phyloP scores from a whole-genome alignment of 2,113 vertebrate genomes.

The Lampris incognitus region DNA sequence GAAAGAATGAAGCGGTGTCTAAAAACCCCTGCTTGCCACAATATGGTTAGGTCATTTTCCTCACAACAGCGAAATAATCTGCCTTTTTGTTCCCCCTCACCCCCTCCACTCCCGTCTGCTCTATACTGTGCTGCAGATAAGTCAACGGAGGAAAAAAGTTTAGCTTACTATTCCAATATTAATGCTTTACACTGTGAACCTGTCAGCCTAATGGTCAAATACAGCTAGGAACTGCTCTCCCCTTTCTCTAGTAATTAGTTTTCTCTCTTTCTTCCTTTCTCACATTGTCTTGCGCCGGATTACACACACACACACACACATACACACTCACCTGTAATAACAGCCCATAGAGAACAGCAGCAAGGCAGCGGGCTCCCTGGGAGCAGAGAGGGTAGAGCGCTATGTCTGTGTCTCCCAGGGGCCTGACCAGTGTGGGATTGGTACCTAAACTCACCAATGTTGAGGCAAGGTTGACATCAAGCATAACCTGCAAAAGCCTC shows the following conservation, averaged over 20 bases:
- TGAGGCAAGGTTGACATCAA: constrained; percentile 86
- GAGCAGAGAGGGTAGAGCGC: constrained; percentile 83
- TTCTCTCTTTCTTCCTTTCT: not conserved
- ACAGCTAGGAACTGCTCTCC: not conserved
- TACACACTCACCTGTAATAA: constrained; percentile 83
- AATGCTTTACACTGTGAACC: not conserved
- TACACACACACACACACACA: not conserved
- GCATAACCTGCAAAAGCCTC: constrained; percentile 84
- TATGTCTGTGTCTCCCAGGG: constrained; percentile 73
- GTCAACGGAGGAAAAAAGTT: constrained; percentile 2
- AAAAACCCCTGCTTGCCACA: no score
- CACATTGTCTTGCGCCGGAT: not conserved
- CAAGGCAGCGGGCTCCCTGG: constrained; percentile 80
- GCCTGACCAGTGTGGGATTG: constrained; percentile 47
- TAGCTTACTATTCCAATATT: not conserved
- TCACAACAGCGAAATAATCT: not conserved
- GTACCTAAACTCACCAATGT: constrained; percentile 79
- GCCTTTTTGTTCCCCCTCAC: not conserved
- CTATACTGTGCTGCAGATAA: constrained; percentile 5
- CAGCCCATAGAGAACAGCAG: constrained; percentile 88
- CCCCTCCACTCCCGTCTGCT: constrained; percentile 19
- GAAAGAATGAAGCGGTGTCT: no score
- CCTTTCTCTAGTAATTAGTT: not conserved
- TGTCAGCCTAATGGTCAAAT: not conserved
- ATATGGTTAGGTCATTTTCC: not conserved